A percentile compares a stretch with the other conserved stretches of the same genome.
phyloP scores from a whole-genome alignment of 35 echinoderm and acorn worm species.

The Patiria miniata region DNA sequence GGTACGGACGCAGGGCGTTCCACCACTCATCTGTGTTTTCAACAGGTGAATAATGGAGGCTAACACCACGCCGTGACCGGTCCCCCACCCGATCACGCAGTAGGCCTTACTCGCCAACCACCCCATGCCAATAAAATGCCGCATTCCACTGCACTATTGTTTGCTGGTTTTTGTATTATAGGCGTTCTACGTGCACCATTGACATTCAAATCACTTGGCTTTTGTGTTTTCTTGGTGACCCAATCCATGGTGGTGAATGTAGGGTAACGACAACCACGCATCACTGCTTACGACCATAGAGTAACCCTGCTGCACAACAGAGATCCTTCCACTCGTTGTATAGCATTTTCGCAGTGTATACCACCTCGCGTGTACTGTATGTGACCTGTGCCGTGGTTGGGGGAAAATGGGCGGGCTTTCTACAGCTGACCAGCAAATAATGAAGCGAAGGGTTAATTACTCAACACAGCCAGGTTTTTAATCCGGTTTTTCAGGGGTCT shows the following conservation, averaged over 20 bases:
- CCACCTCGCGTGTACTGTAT: too few species aligned
- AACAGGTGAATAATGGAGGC: slow-evolving; percentile 1
- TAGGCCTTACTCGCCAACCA: too few species aligned
- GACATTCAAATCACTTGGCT: slow-evolving; percentile 14
- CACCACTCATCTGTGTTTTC: not conserved
- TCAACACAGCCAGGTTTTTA: not conserved
- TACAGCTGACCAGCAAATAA: not conserved
- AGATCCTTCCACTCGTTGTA: too few species aligned
- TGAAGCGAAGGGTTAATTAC: slow-evolving; percentile 3
- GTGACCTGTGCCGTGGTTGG: too few species aligned
- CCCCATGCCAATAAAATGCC: not conserved
- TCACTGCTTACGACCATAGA: too few species aligned
- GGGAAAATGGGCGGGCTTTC: slow-evolving; percentile 1
- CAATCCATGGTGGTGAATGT: not conserved
- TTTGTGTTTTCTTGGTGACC: slow-evolving; percentile 14
- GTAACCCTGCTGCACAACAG: too few species aligned
- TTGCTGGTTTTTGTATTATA: not conserved
- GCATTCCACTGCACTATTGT: slow-evolving; percentile 19
- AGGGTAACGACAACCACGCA: slow-evolving; percentile 2
- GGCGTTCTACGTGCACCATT: slow-evolving; percentile 18
- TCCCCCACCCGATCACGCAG: too few species aligned
- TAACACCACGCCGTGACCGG: too few species aligned
- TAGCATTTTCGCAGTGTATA: too few species aligned
- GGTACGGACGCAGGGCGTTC: too few species aligned
- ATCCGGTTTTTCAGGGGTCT: slow-evolving; percentile 8